Evolutionary conservation across 2,888 invertebrate genomes (phyloP).

Genomic region (Drosophila peninsularis): DNA sequence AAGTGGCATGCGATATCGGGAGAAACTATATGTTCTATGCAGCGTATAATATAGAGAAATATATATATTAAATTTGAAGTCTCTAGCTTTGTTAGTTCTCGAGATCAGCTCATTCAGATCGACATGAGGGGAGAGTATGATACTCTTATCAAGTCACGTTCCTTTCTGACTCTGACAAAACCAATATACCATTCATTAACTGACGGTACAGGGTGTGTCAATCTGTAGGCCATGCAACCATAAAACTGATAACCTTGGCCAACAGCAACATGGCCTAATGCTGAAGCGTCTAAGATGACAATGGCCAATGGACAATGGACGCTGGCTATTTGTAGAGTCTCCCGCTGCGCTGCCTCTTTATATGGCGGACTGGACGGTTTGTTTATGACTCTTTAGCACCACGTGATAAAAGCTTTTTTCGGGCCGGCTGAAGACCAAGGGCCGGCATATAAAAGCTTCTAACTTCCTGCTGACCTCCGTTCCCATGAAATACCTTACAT

Average conservation of each 20-base stretch:
- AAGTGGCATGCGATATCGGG: no score
- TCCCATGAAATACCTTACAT: conserved; percentile 20
- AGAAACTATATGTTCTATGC: no score
- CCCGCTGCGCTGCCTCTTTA: conserved; percentile 30
- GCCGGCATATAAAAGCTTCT: conserved; percentile 54
- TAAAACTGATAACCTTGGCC: conserved; percentile 80
- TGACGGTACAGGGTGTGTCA: conserved; percentile 48
- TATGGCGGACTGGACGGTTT: conserved; percentile 52
- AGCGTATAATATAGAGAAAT: no score
- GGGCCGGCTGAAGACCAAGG: conserved; percentile 19
- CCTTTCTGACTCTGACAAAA: no score
- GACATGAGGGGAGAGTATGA: no score
- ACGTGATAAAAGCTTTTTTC: conserved; percentile 76
- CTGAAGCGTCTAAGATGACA: conserved; percentile 16
- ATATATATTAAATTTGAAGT: no score
- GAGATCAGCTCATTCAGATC: no score
- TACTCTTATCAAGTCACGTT: no score
- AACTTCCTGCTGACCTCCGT: conserved; percentile 8
- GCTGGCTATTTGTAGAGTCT: neutral
- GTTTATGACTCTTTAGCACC: conserved; percentile 77
- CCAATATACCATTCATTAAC: neutral
- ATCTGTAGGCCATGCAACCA: conserved; percentile 77
- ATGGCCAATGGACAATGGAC: conserved; percentile 21
- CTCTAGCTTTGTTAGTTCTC: no score
- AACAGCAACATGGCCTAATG: conserved; percentile 21